Evolutionary conservation across 2,113 vertebrate genomes (phyloP), one percentile per base, ranked within the genome.

Genomic region (Gavia stellata): DNA sequence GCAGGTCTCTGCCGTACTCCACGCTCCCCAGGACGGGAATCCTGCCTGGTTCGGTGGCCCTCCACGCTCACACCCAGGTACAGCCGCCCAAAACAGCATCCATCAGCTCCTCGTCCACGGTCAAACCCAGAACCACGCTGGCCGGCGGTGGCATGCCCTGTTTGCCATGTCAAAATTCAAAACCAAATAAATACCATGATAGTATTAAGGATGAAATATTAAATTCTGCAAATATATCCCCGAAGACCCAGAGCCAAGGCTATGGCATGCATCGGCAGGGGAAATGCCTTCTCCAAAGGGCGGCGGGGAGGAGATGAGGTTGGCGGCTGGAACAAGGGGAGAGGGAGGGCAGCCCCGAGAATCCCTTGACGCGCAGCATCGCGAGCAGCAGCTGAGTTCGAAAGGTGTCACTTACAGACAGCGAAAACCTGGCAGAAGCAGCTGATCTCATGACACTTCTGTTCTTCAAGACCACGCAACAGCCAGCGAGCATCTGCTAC

Each of bases 131-230:
- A 45, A 61, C 16, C 42, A 53, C 3, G 4, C 20, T 5, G 29
- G 59, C 19, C 38, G 24, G 68, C 3, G 1, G 9, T 3, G 14
- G 14, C 44, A 6, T 0, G 1, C 21, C 63, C 55, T 0, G 0
- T 14, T 0, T 11, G 36, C 10, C 28, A 5, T 1, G 5, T 25
- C 56, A 63, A 62, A 62, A 53, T 6, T 19, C 44, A 24, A 66
- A 49, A 3, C 7, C 47, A 63, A 40, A n/a, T 10, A 21, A 36
- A 53, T 10, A 21, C 6, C 2, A 3, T 2, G 4, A 72, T 0
- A 33, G 17, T 3, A 12, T 19, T 10, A 44, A 63, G 59, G 66
- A 67, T 33, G 42, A 50, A 62, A 58, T 4, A 16, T 1, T 23
- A 6, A 47, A 33, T 78, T 36, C 38, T 45, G 17, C 38, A 87